Evolutionary conservation across 2,113 vertebrate genomes (phyloP).

Genomic region (Heloderma charlesbogerti): DNA sequence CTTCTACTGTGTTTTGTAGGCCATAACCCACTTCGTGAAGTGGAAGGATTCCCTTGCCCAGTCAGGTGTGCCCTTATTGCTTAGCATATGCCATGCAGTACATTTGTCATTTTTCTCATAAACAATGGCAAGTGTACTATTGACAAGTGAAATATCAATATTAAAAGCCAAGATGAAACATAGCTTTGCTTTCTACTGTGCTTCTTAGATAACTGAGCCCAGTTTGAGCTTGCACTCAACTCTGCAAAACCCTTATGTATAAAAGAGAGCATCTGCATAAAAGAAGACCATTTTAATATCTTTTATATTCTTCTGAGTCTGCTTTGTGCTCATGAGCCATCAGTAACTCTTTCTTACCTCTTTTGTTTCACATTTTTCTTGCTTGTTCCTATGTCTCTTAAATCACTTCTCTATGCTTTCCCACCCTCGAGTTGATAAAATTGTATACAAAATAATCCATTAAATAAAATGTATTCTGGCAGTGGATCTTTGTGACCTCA

Average conservation of each 20-base stretch:
- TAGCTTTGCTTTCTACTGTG: background rate
- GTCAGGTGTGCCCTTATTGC: background rate
- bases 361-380: background rate
- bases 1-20: conserved; percentile 25
- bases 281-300: background rate
- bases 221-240: background rate
- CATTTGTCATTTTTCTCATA: background rate
- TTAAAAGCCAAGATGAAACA: background rate
- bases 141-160: conserved; percentile 1
- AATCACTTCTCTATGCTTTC: background rate
- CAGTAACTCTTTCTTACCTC: background rate
- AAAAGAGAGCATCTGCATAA: background rate
- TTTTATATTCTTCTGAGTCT: background rate
- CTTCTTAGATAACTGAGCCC: background rate
- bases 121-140: background rate
- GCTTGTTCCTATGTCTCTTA: background rate
- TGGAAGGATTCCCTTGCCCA: background rate
- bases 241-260: background rate
- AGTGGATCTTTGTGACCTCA: background rate
- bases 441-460: background rate
- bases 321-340: background rate
- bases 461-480: background rate
- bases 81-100: background rate
- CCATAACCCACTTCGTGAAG: background rate
- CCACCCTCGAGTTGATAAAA: background rate